phyloP scores from a whole-genome alignment of 2,797 vertebrate species.

The Parauchenoglanis ngamensis region DNA sequence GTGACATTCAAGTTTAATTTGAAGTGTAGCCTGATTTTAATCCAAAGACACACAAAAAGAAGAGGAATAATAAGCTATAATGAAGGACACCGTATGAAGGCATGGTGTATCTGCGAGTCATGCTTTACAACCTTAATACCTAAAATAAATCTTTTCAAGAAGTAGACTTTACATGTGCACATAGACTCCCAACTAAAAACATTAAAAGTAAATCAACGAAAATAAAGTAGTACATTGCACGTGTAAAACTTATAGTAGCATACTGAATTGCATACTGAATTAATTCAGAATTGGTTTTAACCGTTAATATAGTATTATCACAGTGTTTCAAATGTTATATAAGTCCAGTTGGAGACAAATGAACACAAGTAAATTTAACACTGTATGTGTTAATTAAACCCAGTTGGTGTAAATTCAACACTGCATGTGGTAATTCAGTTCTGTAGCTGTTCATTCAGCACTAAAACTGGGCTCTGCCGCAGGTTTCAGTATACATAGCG shows the following conservation, averaged over 20 bases:
- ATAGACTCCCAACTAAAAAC: neutral
- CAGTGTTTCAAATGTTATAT: neutral
- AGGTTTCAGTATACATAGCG: slow-evolving; percentile 13
- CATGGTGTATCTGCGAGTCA: slow-evolving; percentile 38
- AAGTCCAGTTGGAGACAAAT: slow-evolving; percentile 19
- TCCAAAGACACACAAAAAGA: slow-evolving; percentile 55
- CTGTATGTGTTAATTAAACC: slow-evolving; percentile 32
- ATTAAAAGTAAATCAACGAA: neutral
- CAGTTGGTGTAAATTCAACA: slow-evolving; percentile 27
- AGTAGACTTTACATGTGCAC: slow-evolving; percentile 27
- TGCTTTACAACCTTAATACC: slow-evolving; percentile 49
- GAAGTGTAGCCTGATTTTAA: slow-evolving; percentile 65
- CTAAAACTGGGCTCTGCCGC: neutral
- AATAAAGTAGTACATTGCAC: neutral
- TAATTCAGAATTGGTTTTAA: neutral
- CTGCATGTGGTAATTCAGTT: slow-evolving; percentile 28
- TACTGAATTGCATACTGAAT: no score
- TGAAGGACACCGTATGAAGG: slow-evolving; percentile 30
- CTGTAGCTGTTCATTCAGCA: slow-evolving; percentile 24
- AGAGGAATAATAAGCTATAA: slow-evolving; percentile 58
- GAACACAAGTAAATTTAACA: slow-evolving; percentile 13
- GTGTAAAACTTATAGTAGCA: neutral
- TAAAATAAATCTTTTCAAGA: slow-evolving; percentile 50
- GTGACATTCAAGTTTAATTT: slow-evolving; percentile 78
- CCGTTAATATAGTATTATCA: neutral